Evolutionary conservation across 2,113 vertebrate species (phyloP).

Genomic region (Ivindomyrus marchei): DNA sequence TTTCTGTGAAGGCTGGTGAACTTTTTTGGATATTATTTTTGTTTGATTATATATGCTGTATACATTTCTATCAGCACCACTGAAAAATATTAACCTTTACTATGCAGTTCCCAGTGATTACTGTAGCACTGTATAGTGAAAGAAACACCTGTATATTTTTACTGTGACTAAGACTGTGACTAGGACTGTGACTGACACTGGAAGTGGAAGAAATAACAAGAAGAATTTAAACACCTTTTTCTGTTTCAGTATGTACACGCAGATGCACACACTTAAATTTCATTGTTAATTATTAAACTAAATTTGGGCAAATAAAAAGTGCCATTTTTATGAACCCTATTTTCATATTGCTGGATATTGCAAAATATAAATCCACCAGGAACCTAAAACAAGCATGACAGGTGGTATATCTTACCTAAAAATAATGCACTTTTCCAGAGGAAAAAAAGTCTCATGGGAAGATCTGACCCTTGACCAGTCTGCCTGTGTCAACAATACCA

Average conservation of each 20-base stretch:
- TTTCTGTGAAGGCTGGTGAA: not conserved
- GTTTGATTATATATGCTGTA: not conserved
- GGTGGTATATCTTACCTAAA: not conserved
- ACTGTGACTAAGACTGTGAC: not conserved
- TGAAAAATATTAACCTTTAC: not conserved
- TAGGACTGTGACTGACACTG: not conserved
- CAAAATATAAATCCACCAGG: not conserved
- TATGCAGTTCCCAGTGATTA: not conserved
- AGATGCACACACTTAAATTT: not conserved
- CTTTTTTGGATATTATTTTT: not conserved
- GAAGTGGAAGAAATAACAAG: not conserved
- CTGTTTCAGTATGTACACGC: not conserved
- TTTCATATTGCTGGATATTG: not conserved
- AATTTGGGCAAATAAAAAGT: not conserved
- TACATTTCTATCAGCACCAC: not conserved
- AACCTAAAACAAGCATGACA: not conserved
- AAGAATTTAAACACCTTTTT: not conserved
- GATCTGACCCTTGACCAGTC: not conserved
- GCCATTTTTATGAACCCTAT: not conserved
- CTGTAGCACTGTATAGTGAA: not conserved
- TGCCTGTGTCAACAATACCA: not conserved
- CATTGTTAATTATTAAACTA: slow-evolving; percentile 3
- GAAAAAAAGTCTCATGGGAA: not conserved
- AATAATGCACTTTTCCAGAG: not conserved
- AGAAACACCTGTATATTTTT: not conserved